Base-by-base conservation (phyloP, 2,888 invertebrate genomes). In the Drosophila mimica region DNA sequence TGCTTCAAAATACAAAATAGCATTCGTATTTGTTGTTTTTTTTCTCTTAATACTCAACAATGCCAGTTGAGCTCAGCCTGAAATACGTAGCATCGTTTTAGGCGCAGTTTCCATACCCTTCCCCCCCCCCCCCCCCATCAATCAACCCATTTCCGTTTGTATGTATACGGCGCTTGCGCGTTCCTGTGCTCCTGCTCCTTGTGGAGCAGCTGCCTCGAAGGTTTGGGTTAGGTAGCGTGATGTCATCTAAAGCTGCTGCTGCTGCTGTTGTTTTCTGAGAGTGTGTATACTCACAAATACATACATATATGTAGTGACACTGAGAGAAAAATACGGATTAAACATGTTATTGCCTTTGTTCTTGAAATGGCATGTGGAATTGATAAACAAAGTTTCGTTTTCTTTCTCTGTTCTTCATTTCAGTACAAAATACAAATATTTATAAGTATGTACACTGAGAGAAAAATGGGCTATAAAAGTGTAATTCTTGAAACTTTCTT, bases 171-270 rank as follows among this genome's bases (percentile, higher is more conserved):
- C 69, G 72, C 70, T 58, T 70, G 79, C 71, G 74, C 68, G 73
- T 68, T 66, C 54, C 66, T 66, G 66, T 53, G 62, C 60, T 60
- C 59, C 63, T 51, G 59, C 54, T 64, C 51, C 53, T 43, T 70
- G 63, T 48, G 13, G 25, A 30, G 11, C 17, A 15, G 38, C 20
- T 43, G 8, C 31, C 30, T 9, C 5, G 3, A n/a, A 20, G 57
- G 33, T 34, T 57, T 34, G 38, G 43, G 48, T 25, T 30, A 48
- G 60, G 75, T 61, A 68, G 68, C 25, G 83, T 91, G 91, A 91
- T 91, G 91, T 92, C 92, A 92, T 85, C 82, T 83, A 79, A 59
- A 64, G 54, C 58, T 74, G 62, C 68, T 57, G 72, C 71, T 74
- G 74, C 46, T 25, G 25, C 64, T 56, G 68, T 53, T 73, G 69